Base-by-base conservation (phyloP, 92 coral and sea anemone species). In the Meandrina meandrites region DNA sequence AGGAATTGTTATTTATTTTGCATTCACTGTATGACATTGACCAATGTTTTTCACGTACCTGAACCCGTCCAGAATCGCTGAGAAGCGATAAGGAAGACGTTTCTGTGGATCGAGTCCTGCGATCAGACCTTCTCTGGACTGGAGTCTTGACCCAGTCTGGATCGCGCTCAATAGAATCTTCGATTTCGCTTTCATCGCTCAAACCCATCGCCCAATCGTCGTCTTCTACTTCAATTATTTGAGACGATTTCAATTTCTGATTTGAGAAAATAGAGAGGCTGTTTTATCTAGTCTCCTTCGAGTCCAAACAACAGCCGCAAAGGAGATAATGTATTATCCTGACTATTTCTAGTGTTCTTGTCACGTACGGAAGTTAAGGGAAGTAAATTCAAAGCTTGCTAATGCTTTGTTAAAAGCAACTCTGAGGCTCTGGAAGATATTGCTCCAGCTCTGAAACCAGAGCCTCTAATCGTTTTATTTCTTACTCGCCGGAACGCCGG, bases 61-160 rank as follows among this genome's bases (percentile, higher is more conserved):
- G 40, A 27, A 17, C 79, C 37, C 35, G 56, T 9, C n/a, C 80
- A n/a, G 73, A 36, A 37, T 47, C 36, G 8, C 34, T 75, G 42
- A 69, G 7, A 0, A 24, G 24, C 27, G 68, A 75, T 21, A 30
- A 36, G 27, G 62, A 73, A 9, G 79, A 50, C 12, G 60, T 13
- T 40, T 79, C 84, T 30, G 36, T 36, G 28, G 85, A 82, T 28
- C 35, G 70, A 0, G 91, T 81, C 37, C 79, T 57, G 31, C 85
- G 78, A 21, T 31, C 74, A 8, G 81, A 75, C 24, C 54, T 73
- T 60, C 58, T 30, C 4, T 32, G 78, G 10, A 35, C 27, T 32
- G 76, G 95, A 0, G 93, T 92, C 70, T 92, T 16, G 13, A 79
- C 83, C 95, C 95, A 92, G 80, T 92, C 89, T 0, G 95, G 95